A percentile compares a stretch with the other conserved stretches of the same genome.
Evolutionary conservation across 1,140 invertebrate genomes (phyloP).

Genomic region (Thaumatotibia leucotreta): DNA sequence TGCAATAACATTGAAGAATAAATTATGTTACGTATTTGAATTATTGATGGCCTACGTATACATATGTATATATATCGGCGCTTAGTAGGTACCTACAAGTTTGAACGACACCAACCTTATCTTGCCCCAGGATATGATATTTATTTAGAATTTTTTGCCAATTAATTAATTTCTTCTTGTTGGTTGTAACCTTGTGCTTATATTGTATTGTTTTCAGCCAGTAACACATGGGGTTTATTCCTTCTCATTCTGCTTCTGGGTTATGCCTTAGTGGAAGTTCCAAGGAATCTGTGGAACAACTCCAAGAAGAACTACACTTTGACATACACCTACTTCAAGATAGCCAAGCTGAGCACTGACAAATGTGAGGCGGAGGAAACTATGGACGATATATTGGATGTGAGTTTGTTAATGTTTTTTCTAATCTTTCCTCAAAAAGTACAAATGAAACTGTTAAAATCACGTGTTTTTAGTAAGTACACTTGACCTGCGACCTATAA

Average conservation of each 20-base stretch:
- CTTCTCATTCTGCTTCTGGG: slow-evolving; percentile 95
- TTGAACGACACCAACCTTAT: too few relatives aligned
- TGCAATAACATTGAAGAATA: too few relatives aligned
- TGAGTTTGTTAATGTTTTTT: slow-evolving; percentile 64
- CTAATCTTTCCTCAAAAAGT: not conserved
- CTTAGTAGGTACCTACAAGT: too few relatives aligned
- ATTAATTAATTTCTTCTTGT: not conserved
- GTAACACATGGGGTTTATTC: slow-evolving; percentile 99
- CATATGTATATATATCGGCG: too few relatives aligned
- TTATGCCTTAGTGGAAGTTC: slow-evolving; percentile 97
- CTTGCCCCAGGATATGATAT: too few relatives aligned
- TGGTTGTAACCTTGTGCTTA: too few relatives aligned
- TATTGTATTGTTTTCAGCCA: slow-evolving; percentile 77
- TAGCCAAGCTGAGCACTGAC: slow-evolving; percentile 97
- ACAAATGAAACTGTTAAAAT: too few relatives aligned
- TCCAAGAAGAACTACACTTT: slow-evolving; percentile 88
- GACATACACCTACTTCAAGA: slow-evolving; percentile 95
- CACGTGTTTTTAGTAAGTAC: too few relatives aligned
- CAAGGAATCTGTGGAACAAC: slow-evolving; percentile 91
- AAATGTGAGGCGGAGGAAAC: slow-evolving; percentile 98
- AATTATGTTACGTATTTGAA: too few relatives aligned
- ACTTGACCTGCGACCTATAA: too few relatives aligned
- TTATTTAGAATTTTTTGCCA: not conserved
- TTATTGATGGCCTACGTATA: too few relatives aligned
- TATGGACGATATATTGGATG: slow-evolving; percentile 96